A percentile compares a stretch with the other conserved stretches of the same genome.
These are phyloP conservation scores for Ardeotis arabs DNA, from an alignment of 2,113 vertebrate genomes.

Conservation along the genomic window DNA sequence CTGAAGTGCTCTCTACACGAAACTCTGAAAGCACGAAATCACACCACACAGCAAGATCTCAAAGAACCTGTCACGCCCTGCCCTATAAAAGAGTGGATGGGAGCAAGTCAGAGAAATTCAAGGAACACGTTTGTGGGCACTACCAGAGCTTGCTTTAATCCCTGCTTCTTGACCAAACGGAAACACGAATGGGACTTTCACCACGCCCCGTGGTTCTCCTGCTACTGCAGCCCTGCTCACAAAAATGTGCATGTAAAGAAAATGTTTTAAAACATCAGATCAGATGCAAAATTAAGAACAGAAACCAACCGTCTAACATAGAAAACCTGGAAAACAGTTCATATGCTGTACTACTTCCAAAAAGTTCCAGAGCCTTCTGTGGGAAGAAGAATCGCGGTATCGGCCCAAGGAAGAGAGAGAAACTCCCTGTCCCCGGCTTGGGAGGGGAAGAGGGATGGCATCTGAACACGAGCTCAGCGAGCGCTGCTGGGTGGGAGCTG, in stretches of 20 bases:
- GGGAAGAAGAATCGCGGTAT: fast-evolving
- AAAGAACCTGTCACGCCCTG: not conserved
- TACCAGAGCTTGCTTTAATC: not conserved
- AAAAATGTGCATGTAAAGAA: fast-evolving
- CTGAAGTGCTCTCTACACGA: not conserved
- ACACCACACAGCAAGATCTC: not conserved
- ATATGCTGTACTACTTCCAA: not conserved
- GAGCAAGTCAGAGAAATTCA: not conserved
- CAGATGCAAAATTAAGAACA: not conserved
- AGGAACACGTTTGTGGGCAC: not conserved
- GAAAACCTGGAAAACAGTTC: not conserved
- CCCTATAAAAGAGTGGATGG: not conserved
- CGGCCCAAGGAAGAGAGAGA: not conserved
- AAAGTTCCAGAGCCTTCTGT: not conserved
- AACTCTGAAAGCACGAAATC: slow-evolving; percentile 21
- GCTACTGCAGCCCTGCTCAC: not conserved
- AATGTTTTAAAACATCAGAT: not conserved
- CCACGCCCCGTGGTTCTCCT: not conserved
- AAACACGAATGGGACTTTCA: fast-evolving
- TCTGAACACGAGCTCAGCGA: fast-evolving
- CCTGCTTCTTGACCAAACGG: not conserved
- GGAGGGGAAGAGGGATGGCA: not conserved
- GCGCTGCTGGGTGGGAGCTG: not conserved
- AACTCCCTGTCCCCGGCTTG: fast-evolving
- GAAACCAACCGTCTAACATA: not conserved